Evolutionary conservation across 2,888 invertebrate genomes (phyloP).

Genomic region (Drosophila ezoana): DNA sequence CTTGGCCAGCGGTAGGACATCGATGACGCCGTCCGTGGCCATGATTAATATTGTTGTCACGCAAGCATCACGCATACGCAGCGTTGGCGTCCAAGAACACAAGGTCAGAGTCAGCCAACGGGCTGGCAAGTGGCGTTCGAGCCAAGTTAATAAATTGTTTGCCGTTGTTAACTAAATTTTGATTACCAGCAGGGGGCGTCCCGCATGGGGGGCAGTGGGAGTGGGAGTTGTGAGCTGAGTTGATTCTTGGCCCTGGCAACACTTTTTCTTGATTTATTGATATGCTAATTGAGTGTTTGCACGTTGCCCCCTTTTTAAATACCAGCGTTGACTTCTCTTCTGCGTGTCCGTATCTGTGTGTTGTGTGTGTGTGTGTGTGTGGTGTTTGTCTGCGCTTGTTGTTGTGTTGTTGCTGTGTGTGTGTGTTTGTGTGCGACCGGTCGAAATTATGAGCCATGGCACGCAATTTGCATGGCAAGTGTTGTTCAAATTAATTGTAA

Average conservation of each 20-base stretch:
- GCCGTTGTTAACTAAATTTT: constrained; percentile 78
- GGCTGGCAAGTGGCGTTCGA: constrained; percentile 33
- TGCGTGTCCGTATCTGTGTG: constrained; percentile 6
- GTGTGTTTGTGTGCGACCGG: constrained; percentile 21
- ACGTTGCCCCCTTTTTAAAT: constrained; percentile 65
- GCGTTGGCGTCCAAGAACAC: constrained; percentile 25
- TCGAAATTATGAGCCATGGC: constrained; percentile 77
- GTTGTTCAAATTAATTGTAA: constrained; percentile 78
- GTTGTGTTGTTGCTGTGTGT: background rate
- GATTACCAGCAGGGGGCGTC: constrained; percentile 47
- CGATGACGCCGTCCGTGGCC: constrained; percentile 23
- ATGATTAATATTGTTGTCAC: constrained; percentile 74
- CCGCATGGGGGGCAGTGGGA: background rate
- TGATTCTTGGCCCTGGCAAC: constrained; percentile 35
- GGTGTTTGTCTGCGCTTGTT: constrained; percentile 13
- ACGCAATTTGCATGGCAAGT: constrained; percentile 77
- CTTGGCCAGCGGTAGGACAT: constrained; percentile 36
- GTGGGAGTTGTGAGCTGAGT: background rate
- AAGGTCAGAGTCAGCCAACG: constrained; percentile 46
- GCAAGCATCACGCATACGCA: constrained; percentile 67
- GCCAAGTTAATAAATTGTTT: constrained; percentile 76
- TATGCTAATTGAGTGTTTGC: constrained; percentile 79
- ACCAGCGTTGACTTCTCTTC: constrained; percentile 39
- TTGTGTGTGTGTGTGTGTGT: constrained; percentile 9
- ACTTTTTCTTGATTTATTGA: constrained; percentile 79